A percentile compares a stretch with the other conserved stretches of the same genome.
phyloP scores from a whole-genome alignment of 1,140 invertebrate species.

The Penaeus indicus region DNA sequence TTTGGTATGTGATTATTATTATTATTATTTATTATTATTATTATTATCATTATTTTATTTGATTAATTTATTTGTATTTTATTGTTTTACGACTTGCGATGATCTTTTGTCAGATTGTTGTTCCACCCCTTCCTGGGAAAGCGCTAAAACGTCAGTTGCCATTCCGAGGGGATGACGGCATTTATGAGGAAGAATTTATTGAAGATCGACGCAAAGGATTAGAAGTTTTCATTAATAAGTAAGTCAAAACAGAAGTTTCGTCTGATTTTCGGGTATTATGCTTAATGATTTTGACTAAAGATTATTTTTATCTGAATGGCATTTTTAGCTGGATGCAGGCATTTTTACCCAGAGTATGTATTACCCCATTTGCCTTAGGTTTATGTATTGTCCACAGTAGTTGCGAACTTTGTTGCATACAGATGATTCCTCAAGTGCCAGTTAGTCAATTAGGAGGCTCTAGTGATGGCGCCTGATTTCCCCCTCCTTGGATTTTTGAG shows the following conservation, averaged over 20 bases:
- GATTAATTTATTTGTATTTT: conserved; percentile 15
- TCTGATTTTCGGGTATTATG: background rate
- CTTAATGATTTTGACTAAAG: too few relatives aligned
- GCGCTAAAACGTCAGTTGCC: conserved; percentile 98
- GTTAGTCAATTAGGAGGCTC: too few relatives aligned
- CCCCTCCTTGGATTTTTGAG: too few relatives aligned
- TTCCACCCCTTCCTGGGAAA: conserved; percentile 97
- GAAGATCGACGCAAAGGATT: conserved; percentile 98
- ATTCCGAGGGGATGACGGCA: conserved; percentile 97
- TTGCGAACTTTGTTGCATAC: too few relatives aligned
- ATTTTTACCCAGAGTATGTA: too few relatives aligned
- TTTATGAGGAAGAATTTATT: conserved; percentile 99
- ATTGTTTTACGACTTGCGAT: conserved; percentile 32
- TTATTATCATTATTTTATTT: conserved; percentile 39
- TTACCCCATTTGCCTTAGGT: too few relatives aligned
- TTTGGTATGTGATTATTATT: background rate
- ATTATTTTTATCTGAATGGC: too few relatives aligned
- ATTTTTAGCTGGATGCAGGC: too few relatives aligned
- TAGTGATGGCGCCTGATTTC: too few relatives aligned
- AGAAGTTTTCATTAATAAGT: conserved; percentile 99
- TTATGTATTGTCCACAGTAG: too few relatives aligned
- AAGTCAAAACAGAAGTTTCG: conserved; percentile 68
- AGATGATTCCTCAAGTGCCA: too few relatives aligned
- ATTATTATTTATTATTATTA: background rate
- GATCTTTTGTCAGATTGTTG: conserved; percentile 86